phyloP scores from a whole-genome alignment of 1,140 invertebrate genomes.

The Apocrypta bakeri region DNA sequence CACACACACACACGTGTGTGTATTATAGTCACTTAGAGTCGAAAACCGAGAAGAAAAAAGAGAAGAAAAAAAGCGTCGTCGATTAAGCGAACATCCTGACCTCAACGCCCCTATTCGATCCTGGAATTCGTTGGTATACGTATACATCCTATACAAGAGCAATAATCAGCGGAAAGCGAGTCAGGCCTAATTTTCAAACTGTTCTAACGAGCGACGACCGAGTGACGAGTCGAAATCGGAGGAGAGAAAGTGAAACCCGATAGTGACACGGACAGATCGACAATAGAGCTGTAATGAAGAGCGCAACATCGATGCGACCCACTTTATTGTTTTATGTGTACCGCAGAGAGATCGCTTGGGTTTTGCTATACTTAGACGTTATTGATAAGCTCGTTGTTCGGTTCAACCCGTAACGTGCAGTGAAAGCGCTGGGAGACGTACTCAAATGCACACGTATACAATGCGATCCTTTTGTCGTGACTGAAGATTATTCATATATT shows the following conservation, averaged over 20 bases:
- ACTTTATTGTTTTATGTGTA: not conserved
- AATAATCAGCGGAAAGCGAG: not conserved
- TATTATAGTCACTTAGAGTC: no score
- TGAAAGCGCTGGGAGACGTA: not conserved
- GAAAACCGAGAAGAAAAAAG: no score
- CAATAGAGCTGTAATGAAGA: not conserved
- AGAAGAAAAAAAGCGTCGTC: no score
- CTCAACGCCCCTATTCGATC: not conserved
- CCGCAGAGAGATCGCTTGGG: no score
- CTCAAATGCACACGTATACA: no score
- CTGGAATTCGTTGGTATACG: not conserved
- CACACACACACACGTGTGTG: no score
- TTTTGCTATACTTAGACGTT: no score
- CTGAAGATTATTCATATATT: no score
- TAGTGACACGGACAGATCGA: not conserved
- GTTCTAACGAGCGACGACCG: not conserved
- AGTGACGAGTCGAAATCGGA: not conserved
- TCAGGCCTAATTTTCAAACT: not conserved
- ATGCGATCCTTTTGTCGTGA: not conserved
- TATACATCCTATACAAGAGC: not conserved
- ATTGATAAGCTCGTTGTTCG: not conserved
- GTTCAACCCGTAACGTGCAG: not conserved
- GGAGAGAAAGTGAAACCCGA: not conserved
- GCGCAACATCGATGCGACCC: not conserved
- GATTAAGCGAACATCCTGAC: not conserved